phyloP scores from a whole-genome alignment of 2,797 vertebrate genomes.

The Neomorphus geoffroyi region DNA sequence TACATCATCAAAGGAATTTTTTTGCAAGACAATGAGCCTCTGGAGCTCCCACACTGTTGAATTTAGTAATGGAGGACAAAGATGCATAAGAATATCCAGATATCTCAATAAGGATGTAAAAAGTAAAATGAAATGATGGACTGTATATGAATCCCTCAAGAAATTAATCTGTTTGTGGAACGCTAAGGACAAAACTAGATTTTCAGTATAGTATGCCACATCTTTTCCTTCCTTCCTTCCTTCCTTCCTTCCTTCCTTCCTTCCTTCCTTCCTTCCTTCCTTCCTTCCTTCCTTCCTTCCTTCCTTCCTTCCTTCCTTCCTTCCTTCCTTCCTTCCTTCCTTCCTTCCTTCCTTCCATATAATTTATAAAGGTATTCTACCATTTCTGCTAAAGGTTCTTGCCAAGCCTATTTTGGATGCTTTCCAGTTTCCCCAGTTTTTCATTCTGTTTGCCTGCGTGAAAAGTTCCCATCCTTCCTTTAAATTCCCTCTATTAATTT shows the following conservation, averaged over 20 bases:
- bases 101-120: background rate
- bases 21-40: background rate
- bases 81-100: background rate
- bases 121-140: background rate
- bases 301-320: background rate
- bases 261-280: too few species aligned
- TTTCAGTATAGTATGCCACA: background rate
- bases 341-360: background rate
- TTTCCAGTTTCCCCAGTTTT: background rate
- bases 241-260: too few species aligned
- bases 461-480: background rate
- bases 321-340: background rate
- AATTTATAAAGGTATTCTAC: background rate
- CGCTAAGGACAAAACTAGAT: background rate
- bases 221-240: too few species aligned
- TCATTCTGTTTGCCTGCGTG: background rate
- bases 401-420: background rate
- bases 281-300: too few species aligned
- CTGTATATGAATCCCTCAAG: background rate
- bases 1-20: background rate
- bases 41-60: background rate
- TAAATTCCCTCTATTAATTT: conserved; percentile 26
- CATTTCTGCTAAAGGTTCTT: background rate
- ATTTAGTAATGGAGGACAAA: background rate
- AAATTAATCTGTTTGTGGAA: background rate